These are phyloP conservation scores for Aricia agestis DNA, from an alignment of 1,140 invertebrate genomes.

Conservation along the genomic window DNA sequence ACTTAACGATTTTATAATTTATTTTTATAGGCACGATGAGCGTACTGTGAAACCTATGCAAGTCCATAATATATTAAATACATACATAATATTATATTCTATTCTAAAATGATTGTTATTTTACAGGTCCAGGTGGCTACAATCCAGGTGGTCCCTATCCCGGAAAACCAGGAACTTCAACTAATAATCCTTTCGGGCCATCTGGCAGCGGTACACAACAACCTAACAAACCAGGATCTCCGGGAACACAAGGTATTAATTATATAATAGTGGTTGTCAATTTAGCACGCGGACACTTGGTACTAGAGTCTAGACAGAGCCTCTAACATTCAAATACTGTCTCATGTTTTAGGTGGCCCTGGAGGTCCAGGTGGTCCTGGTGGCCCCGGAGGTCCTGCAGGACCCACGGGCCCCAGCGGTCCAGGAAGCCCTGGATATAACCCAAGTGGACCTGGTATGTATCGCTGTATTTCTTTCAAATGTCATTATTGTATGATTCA, in stretches of 20 bases:
- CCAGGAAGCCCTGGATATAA: conserved; percentile 9
- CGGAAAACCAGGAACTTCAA: conserved; percentile 23
- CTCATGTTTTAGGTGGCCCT: conserved; percentile 48
- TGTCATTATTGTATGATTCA: too few relatives aligned
- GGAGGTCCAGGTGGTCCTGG: conserved; percentile 23
- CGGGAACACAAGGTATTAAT: conserved; percentile 14
- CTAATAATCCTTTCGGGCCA: conserved; percentile 24
- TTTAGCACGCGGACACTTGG: too few relatives aligned
- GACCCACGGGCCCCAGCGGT: conserved; percentile 31
- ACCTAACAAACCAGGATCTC: conserved; percentile 13
- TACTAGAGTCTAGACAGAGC: too few relatives aligned
- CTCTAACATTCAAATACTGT: background rate
- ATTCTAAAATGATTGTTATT: too few relatives aligned
- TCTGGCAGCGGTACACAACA: conserved; percentile 13
- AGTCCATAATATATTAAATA: too few relatives aligned
- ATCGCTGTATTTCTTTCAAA: background rate
- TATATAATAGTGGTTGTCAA: too few relatives aligned
- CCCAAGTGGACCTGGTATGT: conserved; percentile 22
- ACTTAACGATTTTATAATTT: too few relatives aligned
- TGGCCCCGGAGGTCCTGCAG: conserved; percentile 21
- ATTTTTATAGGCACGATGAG: too few relatives aligned
- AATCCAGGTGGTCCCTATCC: conserved; percentile 10
- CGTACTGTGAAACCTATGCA: too few relatives aligned
- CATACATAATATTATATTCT: too few relatives aligned
- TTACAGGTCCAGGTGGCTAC: conserved; percentile 22